Base-by-base conservation (phyloP, 2,888 invertebrate genomes). In the Campaea margaritaria region DNA sequence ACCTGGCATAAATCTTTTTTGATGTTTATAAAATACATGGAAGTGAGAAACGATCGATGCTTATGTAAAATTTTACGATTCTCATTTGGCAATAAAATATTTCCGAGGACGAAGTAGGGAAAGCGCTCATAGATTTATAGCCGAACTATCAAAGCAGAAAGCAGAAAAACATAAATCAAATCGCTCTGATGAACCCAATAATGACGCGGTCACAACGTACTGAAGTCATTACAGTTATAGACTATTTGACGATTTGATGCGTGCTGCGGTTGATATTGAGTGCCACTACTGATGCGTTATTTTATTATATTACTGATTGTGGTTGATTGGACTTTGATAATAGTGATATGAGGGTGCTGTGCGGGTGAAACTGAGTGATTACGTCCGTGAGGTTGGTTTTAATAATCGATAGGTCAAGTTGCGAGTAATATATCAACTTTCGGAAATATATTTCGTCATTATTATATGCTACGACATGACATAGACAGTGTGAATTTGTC, bases 81-180 rank as follows among this genome's bases (percentile, higher is more conserved):
- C 38, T 56, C 16, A 46, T 46, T 51, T 41, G 21, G 42, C 58
- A 36, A 63, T 59, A 55, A 64, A 64, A 58, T 50, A 57, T 60
- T 50, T 59, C 45, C 21, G 28, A 46, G 41, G 61, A 50, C 46
- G 53, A 53, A 38, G 43, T 5, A 13, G 56, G 63, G 64, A 68
- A 69, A 62, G 64, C 64, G 52, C 64, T 31, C 66, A 64, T 64
- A 64, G 64, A 62, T 71, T 71, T 70, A 59, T 53, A 54, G 63
- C 64, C 66, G 47, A 62, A 62, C 64, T 72, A 57, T 62, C 56
- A 61, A 67, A 51, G 70, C 77, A 69, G 66, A 72, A 72, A 77
- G 68, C 73, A 72, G 68, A 70, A 77, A 74, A 68, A 71, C 64
- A 68, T 69, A 78, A 76, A 73, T 70, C 62, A 67, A 66, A 71